phyloP scores from a whole-genome alignment of 1,140 invertebrate species.

The Trichogramma pretiosum region DNA sequence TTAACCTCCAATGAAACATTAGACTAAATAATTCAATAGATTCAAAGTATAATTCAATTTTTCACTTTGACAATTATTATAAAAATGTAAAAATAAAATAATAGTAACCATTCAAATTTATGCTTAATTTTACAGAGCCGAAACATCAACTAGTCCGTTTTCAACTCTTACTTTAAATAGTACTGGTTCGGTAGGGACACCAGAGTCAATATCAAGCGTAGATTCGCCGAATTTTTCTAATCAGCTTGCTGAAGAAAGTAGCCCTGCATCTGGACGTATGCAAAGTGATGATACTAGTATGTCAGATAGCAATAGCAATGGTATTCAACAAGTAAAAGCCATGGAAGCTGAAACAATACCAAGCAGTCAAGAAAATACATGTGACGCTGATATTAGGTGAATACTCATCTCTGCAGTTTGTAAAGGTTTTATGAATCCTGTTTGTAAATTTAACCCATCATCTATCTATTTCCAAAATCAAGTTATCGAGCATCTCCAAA shows the following conservation, averaged over 20 bases:
- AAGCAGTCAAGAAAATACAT: constrained; percentile 23
- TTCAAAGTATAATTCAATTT: too few species aligned
- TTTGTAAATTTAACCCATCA: too few species aligned
- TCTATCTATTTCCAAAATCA: too few species aligned
- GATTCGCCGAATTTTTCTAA: constrained; percentile 53
- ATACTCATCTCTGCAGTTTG: background rate
- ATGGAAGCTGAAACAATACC: constrained; percentile 19
- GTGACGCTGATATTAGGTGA: constrained; percentile 21
- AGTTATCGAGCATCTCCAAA: too few species aligned
- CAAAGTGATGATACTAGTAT: constrained; percentile 36
- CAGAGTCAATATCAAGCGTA: constrained; percentile 52
- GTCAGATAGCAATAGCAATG: constrained; percentile 36
- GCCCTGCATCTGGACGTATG: constrained; percentile 37
- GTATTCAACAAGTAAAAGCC: constrained; percentile 27
- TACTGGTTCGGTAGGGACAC: constrained; percentile 47
- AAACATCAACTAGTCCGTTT: constrained; percentile 48
- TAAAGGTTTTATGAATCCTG: too few species aligned
- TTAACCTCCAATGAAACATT: too few species aligned
- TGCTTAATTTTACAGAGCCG: constrained; percentile 30
- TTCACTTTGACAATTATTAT: too few species aligned
- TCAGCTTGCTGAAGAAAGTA: constrained; percentile 43
- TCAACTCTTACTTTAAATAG: constrained; percentile 41
- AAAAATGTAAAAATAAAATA: background rate
- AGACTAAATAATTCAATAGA: too few species aligned
- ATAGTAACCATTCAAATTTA: background rate